Evolutionary conservation across 1,140 invertebrate genomes (phyloP), one percentile per base, ranked within the genome.

Genomic region (Zaprionus nigranus): DNA sequence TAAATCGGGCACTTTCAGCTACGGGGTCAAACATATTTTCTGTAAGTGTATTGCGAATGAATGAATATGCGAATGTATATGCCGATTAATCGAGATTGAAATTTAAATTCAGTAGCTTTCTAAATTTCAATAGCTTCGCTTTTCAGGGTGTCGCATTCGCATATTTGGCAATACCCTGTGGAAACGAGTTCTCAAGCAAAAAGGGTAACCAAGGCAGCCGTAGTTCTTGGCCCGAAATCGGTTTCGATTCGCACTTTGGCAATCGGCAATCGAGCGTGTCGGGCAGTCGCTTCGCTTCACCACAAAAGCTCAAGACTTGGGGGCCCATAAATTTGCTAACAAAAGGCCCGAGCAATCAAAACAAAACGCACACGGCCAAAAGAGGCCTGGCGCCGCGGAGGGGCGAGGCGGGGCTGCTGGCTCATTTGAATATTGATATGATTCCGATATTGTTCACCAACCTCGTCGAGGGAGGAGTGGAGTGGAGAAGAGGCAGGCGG

Each of bases 361-460:
- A 76, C 74, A 76, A 76, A 76, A 76, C 74, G 68, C 61, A 76
- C 36, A 76, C 36, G 61, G 67, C 67, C 60, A 60, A 71, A 59
- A 62, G 34, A 24, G 13, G 69, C 62, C 36, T 58, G 36, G 56
- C 67, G 61, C 73, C 30, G 68, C 74, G 57, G 62, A 62, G 12
- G 38, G 46, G 46, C 22, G 46, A 2, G 46, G 11, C 11, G 17
- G 4, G 4, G 46, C 46, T 13, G 46, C 17, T 15, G 38, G 13
- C 69, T 76, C 57, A 72, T 76, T 76, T 76, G 74, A 76, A 76
- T 76, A 76, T 72, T 76, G 69, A 76, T 76, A 76, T 76, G 74
- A 72, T 76, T 76, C 36, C 63, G 57, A 76, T 76, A 72, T 76
- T 71, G 61, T 63, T 26, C 28, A 5, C 3, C 20, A 5, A 11